Base-by-base conservation (phyloP, 2,113 vertebrate species). In the Orientallactaga bullata region DNA sequence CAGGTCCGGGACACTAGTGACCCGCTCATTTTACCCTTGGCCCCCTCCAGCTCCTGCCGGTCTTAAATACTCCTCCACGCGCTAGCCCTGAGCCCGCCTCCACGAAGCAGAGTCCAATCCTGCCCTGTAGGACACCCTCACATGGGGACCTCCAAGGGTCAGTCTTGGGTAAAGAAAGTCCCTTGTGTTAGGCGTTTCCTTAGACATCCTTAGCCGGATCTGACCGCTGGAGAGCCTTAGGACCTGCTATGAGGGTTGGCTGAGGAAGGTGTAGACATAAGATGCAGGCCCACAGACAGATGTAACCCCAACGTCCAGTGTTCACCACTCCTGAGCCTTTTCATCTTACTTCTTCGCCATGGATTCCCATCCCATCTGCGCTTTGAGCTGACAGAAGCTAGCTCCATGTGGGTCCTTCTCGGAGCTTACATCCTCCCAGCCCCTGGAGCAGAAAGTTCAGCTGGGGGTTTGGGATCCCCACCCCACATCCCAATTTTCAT, bases 71-170 rank as follows among this genome's bases (percentile, higher is more conserved):
- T 66, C 88, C n/a, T 85, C 47, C 7, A 9, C 37, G 61, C 37
- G 15, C 74, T 35, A 20, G 89, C 68, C 35, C 26, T 5, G 89
- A 63, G 96, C 85, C 96, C 85, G 88, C 96, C 97, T 95, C 90
- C 88, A 5, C 0, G 30, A 69, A 81, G 77, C 72, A 63, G 72
- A 71, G 90, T 77, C 94, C 97, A 96, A 94, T 96, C 89, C 68
- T 0, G 69, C 35, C 68, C 84, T 3, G 79, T 30, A 93, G 55
- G 74, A 55, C 55, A 61, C 71, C 37, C 69, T 88, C 55, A 91
- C 81, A 58, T 4, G n/a, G 78, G 86, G 66, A 79, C 83, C 79
- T 74, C 87, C 88, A 61, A 35, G 1, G 3, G 28, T 80, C 86
- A 9, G 72, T 32, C 83, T 78, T 61, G 32, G 65, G 80, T 76